Evolutionary conservation across 2,113 vertebrate species (phyloP), one percentile per base, ranked within the genome.

Genomic region (Ochotona curzoniae): DNA sequence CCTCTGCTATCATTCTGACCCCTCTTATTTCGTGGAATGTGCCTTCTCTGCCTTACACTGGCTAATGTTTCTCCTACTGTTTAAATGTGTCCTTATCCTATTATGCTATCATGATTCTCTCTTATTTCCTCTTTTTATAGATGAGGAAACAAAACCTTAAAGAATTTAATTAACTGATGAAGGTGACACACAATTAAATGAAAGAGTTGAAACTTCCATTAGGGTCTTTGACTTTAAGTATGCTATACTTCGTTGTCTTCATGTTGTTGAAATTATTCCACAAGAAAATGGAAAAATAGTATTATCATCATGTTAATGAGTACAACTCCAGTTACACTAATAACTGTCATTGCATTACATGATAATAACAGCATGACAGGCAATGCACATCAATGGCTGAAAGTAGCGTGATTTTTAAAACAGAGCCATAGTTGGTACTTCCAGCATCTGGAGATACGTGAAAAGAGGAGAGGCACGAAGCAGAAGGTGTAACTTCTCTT

Each of bases 291-390:
- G 64, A 90, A 91, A 57, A 83, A 86, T 93, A 92, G 92, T 90
- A 80, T 70, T n/a, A 83, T 35, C 86, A 79, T 1, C 32, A 80
- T 93, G 21, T 76, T 92, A 92, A 71, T 73, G 61, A 26, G 47
- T 78, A 44, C 18, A n/a, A 86, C 25, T 75, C 95, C 83, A 73
- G 80, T 76, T 80, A 32, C 28, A 88, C 89, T 93, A 71, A 92
- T 90, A 87, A 93, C 47, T 86, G 15, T 63, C 82, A 90, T 49
- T 83, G 64, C 90, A 76, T 54, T 76, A 90, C 93, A 84, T 96
- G 94, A 64, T 78, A 83, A 49, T 54, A 89, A 90, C 70, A 74
- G 7, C 30, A 57, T 75, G 92, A 88, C 35, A 82, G 79, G 88
- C 4, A 57, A 23, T 61, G 35, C 61, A 90, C 38, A 51, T n/a